Evolutionary conservation across 2,888 invertebrate genomes (phyloP), one percentile per base, ranked within the genome.

Genomic region (Rhynchonema sp.): DNA sequence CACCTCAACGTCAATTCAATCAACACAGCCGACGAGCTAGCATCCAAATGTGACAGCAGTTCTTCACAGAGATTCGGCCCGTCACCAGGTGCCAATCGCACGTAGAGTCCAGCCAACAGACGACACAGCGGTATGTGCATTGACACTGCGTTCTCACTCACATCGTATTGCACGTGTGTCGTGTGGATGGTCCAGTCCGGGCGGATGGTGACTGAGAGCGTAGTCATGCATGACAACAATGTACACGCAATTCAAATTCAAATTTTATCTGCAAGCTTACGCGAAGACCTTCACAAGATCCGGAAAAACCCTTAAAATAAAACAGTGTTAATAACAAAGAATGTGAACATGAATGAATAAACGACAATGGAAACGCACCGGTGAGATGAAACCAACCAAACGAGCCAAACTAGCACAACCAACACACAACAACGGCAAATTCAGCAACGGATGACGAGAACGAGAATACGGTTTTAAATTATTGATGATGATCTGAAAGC

Each of bases 391-490:
- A n/a, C n/a, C n/a, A n/a, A n/a, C n/a, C n/a, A n/a, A n/a, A n/a
- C n/a, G n/a, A n/a, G n/a, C n/a, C n/a, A n/a, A n/a, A n/a, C n/a
- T n/a, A n/a, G n/a, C n/a, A n/a, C n/a, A n/a, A n/a, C n/a, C n/a
- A n/a, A n/a, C n/a, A n/a, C n/a, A n/a, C n/a, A n/a, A n/a, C n/a
- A n/a, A n/a, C n/a, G n/a, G n/a, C n/a, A n/a, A n/a, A n/a, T n/a
- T n/a, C n/a, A n/a, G n/a, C n/a, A n/a, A 52, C 98, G 80, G 2
- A 87, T 86, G 30, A 98, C 78, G 0, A 96, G 94, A 60, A 91
- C 80, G 76, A 98, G 96, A 69, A 98, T 88, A 0, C 92, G 92
- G 3, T n/a, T n/a, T n/a, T n/a, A n/a, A n/a, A n/a, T n/a, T n/a
- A n/a, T n/a, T n/a, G n/a, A n/a, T n/a, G n/a, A n/a, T n/a, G n/a